Evolutionary conservation across 92 coral and sea anemone species (phyloP).

Genomic region (Palythoa grandis): DNA sequence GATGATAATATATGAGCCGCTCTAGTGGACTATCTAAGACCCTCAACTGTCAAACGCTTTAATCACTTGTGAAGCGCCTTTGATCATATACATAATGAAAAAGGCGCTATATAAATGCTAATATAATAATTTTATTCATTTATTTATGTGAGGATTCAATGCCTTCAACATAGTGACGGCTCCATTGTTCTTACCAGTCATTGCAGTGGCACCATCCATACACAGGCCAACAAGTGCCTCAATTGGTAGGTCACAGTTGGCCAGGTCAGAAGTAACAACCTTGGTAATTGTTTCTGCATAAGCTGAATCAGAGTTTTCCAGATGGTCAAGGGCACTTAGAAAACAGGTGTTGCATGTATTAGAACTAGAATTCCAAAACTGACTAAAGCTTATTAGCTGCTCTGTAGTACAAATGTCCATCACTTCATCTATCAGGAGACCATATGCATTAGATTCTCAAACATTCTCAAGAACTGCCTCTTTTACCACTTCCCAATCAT

Average conservation of each 20-base stretch:
- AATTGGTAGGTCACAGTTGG: conserved; percentile 20
- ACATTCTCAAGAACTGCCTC: conserved; percentile 14
- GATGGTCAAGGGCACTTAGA: conserved; percentile 38
- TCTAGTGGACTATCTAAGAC: too few species aligned
- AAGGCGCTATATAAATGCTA: too few species aligned
- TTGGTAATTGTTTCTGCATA: conserved; percentile 48
- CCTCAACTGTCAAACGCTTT: too few species aligned
- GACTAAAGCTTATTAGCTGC: conserved; percentile 33
- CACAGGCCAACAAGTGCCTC: conserved; percentile 44
- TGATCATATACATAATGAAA: too few species aligned
- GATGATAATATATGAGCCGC: too few species aligned
- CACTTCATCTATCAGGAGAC: conserved; percentile 55
- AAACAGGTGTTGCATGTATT: conserved; percentile 24
- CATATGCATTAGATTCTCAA: conserved; percentile 34
- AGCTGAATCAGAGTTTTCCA: conserved; percentile 48
- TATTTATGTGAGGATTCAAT: neutral
- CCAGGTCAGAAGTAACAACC: conserved; percentile 15
- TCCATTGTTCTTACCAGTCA: conserved; percentile 58
- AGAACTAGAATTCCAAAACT: conserved; percentile 52
- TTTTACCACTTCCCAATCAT: conserved; percentile 38
- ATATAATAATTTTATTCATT: too few species aligned
- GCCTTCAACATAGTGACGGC: conserved; percentile 42
- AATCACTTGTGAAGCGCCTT: too few species aligned
- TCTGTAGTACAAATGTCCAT: conserved; percentile 40
- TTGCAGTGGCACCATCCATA: conserved; percentile 49